These are phyloP conservation scores for Bombycilla garrulus DNA, from an alignment of 2,113 vertebrate species.

Conservation along the genomic window DNA sequence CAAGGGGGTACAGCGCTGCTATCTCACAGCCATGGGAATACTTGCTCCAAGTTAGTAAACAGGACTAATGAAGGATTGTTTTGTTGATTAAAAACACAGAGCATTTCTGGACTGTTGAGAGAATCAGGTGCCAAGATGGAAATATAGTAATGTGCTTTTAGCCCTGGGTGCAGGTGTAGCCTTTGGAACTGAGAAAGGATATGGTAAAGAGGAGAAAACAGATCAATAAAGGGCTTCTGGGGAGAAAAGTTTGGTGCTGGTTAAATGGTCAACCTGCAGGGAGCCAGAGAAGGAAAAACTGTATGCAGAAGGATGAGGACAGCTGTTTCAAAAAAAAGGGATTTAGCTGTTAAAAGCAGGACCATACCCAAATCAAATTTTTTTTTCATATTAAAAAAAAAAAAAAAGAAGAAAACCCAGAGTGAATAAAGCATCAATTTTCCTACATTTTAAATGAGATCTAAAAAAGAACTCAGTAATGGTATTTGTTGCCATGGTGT, in stretches of 20 bases:
- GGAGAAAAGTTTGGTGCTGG: not conserved
- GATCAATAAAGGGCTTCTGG: not conserved
- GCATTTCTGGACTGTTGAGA: not conserved
- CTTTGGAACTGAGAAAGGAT: not conserved
- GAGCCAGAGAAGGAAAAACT: not conserved
- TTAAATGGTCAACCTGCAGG: not conserved
- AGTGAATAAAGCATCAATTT: conserved; percentile 45
- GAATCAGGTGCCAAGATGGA: not conserved
- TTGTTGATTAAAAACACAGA: not conserved
- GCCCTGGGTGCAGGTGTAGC: not conserved
- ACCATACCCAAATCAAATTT: fast-evolving
- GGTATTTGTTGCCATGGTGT: conserved; percentile 61
- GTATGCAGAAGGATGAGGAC: not conserved
- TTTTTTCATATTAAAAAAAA: not conserved
- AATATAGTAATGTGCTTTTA: fast-evolving
- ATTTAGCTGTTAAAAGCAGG: conserved; percentile 16
- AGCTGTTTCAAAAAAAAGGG: not conserved
- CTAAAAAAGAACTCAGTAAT: conserved; percentile 45
- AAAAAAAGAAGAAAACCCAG: not conserved
- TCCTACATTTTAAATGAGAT: conserved; percentile 46
- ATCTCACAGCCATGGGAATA: not conserved
- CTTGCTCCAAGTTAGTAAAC: not conserved
- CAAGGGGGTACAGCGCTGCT: not conserved
- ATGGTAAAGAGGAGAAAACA: not conserved
- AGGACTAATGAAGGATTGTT: not conserved